Base-by-base conservation (phyloP, 2,888 invertebrate species). In the Leptinotarsa rubiginosa region DNA sequence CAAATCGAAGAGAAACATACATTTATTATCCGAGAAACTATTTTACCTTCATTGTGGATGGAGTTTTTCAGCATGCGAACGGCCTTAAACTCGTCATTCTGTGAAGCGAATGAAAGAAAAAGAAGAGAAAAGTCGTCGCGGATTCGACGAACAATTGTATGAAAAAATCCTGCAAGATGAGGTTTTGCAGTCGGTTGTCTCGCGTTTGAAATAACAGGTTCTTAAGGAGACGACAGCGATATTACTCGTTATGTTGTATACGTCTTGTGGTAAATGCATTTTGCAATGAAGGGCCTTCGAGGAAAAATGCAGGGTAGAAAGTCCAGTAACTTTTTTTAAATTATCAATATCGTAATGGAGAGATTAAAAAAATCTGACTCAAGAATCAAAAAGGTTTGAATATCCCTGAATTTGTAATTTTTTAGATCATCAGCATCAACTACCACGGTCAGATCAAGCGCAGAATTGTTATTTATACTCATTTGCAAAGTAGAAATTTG, bases 121-220 rank as follows among this genome's bases (percentile, higher is more conserved):
- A 69, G 70, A 70, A 75, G 65, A 70, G 66, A 73, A 70, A 66
- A 62, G 72, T 69, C 72, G 75, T 73, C 72, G 75, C 65, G 77
- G 71, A 73, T 75, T 77, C 77, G 74, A 66, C 72, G 78, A 76
- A 76, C 76, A 76, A 78, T 78, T 76, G 76, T 73, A 76, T 75
- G 74, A 76, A 76, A 77, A 78, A 76, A 72, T 77, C 72, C 70
- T 62, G 74, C 70, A 49, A 73, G 76, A 74, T 73, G 75, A 78
- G 75, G 76, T 73, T 75, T 41, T 72, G 76, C 71, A 71, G 76
- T 75, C 71, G 73, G 73, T 74, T 72, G 77, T 72, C 77, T 77
- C 77, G 75, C 72, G 75, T 75, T 75, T 74, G 70, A 74, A 74
- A 77, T 77, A 78, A 78, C 78, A 75, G 78, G 78, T 78, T 78